Conservation (phyloP, 2,797 vertebrate species). For the Lates japonicus region DNA sequence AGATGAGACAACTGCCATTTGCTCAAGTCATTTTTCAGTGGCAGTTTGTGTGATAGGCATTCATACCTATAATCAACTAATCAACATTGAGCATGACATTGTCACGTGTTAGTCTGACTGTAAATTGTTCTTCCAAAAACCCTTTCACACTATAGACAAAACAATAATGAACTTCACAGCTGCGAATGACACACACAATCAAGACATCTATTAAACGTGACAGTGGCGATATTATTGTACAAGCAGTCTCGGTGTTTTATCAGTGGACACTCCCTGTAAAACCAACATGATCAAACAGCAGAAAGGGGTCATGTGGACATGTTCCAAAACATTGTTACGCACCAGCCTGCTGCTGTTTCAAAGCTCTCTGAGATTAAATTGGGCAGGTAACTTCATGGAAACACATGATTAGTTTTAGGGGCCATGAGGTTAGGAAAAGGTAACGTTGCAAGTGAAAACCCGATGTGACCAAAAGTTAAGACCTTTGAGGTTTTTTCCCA, state of each 20-base stretch:
- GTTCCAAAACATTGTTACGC: slow-evolving; percentile 79
- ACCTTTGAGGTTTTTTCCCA: slow-evolving; percentile 84
- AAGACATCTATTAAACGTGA: slow-evolving; percentile 78
- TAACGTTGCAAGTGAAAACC: slow-evolving; percentile 82
- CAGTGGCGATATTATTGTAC: slow-evolving; percentile 79
- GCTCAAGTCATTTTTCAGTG: not conserved
- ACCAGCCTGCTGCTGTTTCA: slow-evolving; percentile 71
- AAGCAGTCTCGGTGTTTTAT: slow-evolving; percentile 77
- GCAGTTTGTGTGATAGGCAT: slow-evolving; percentile 3
- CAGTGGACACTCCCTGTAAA: slow-evolving; percentile 81
- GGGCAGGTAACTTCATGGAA: slow-evolving; percentile 79
- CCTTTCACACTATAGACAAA: slow-evolving; percentile 52
- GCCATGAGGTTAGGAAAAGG: slow-evolving; percentile 78
- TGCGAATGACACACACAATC: slow-evolving; percentile 69
- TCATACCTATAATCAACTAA: not conserved
- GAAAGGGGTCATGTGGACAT: slow-evolving; percentile 73
- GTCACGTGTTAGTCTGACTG: not conserved
- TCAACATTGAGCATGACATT: slow-evolving; percentile 1
- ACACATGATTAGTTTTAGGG: slow-evolving; percentile 79
- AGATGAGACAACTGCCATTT: not conserved
- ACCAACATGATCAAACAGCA: slow-evolving; percentile 82
- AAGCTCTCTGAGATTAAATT: slow-evolving; percentile 72
- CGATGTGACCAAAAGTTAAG: slow-evolving; percentile 84
- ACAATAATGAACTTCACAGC: slow-evolving; percentile 65
- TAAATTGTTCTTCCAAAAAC: slow-evolving; percentile 12